Percentiles rank a stretch among this genome's conserved stretches.
phyloP scores from a whole-genome alignment of 2,113 vertebrate species.

The Lepidothrix coronata region DNA sequence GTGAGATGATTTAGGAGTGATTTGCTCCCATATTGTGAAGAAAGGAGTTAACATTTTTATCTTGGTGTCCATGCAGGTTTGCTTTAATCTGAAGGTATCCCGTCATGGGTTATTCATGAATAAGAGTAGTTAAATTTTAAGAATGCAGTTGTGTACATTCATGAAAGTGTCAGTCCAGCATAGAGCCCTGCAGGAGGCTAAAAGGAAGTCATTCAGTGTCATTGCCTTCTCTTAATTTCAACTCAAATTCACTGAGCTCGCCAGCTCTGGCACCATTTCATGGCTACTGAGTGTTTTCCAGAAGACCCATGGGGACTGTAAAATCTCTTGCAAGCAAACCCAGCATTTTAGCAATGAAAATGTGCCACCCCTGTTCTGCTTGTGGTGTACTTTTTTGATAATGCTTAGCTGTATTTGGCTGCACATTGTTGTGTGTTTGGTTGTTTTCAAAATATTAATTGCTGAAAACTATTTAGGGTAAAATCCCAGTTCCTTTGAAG shows the following conservation, averaged over 20 bases:
- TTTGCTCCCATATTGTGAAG: not conserved
- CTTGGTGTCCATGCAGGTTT: not conserved
- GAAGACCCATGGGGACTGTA: not conserved
- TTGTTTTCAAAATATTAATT: not conserved
- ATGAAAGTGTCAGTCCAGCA: not conserved
- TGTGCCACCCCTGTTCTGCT: not conserved
- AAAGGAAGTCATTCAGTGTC: not conserved
- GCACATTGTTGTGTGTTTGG: not conserved
- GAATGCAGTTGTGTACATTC: accelerated
- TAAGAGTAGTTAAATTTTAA: not conserved
- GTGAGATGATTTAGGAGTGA: not conserved
- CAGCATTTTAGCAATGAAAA: not conserved
- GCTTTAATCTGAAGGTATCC: not conserved
- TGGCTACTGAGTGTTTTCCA: not conserved
- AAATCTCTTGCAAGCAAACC: not conserved
- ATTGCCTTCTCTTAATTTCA: not conserved
- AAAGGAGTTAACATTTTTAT: not conserved
- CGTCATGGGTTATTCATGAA: not conserved
- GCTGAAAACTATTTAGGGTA: not conserved
- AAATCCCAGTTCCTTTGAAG: not conserved
- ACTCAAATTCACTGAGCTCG: not conserved
- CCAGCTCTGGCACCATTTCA: not conserved
- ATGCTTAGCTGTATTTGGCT: not conserved
- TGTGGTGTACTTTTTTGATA: not conserved
- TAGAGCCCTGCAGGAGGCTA: not conserved